Percentiles rank a stretch among this genome's conserved stretches.
phyloP scores from a whole-genome alignment of 2,888 invertebrate species.

The Ichneumoninae sp. region DNA sequence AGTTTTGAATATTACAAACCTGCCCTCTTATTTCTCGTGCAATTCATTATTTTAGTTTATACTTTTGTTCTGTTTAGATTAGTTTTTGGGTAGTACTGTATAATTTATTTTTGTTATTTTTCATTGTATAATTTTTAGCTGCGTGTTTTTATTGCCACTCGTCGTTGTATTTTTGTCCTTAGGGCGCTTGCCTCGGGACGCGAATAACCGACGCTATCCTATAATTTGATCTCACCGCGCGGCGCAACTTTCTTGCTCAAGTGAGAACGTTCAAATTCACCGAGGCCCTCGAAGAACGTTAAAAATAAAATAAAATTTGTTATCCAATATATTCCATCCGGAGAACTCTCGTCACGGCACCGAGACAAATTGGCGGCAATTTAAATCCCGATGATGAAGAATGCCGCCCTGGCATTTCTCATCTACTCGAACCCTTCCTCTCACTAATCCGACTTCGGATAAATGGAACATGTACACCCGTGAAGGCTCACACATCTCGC shows the following conservation, averaged over 20 bases:
- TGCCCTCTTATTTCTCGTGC: too few species aligned
- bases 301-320: not conserved
- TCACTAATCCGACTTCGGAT: conserved; percentile 9
- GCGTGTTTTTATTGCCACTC: too few species aligned
- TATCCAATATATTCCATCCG: not conserved
- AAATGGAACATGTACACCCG: conserved; percentile 15
- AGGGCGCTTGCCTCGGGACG: too few species aligned
- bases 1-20: too few species aligned
- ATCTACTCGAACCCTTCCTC: conserved; percentile 10
- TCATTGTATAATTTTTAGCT: too few species aligned
- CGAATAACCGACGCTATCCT: too few species aligned
- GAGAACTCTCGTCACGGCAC: not conserved
- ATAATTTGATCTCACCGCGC: too few species aligned
- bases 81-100: too few species aligned
- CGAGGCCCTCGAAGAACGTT: not conserved
- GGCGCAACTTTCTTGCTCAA: not conserved
- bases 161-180: too few species aligned
- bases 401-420: not conserved
- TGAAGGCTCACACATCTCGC: conserved; percentile 16
- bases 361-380: conserved; percentile 4
- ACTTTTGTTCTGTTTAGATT: too few species aligned
- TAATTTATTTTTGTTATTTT: too few species aligned
- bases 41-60: too few species aligned
- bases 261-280: not conserved
- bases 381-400: not conserved